These are phyloP conservation scores for Drosophila birchii DNA, from an alignment of 2,888 invertebrate species.

Conservation along the genomic window DNA sequence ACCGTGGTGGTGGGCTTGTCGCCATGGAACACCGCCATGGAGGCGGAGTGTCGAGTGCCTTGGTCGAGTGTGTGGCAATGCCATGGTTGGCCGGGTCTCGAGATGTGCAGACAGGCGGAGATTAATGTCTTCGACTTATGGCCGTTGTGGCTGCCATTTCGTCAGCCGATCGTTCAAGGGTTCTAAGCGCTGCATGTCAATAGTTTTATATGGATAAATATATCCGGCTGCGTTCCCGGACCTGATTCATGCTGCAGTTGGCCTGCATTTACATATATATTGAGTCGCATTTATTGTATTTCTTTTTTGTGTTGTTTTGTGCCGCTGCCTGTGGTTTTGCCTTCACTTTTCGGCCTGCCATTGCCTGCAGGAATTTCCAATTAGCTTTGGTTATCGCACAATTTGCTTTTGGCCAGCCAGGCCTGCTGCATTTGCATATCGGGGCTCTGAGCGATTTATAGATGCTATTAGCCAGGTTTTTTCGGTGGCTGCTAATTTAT, in stretches of 20 bases:
- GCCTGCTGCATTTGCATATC: slow-evolving; percentile 56
- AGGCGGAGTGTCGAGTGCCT: slow-evolving; percentile 36
- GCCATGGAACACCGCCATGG: slow-evolving; percentile 60
- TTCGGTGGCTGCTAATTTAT: slow-evolving; percentile 28
- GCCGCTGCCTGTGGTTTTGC: slow-evolving; percentile 4
- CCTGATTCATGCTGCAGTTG: slow-evolving; percentile 42
- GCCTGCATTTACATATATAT: slow-evolving; percentile 12
- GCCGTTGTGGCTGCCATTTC: slow-evolving; percentile 45
- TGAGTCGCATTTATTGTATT: slow-evolving; percentile 12
- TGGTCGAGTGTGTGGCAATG: slow-evolving; percentile 20
- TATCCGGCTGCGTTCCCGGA: slow-evolving; percentile 79
- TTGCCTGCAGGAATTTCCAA: slow-evolving; percentile 79
- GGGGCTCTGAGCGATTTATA: slow-evolving; percentile 40
- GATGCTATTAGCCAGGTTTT: slow-evolving; percentile 56
- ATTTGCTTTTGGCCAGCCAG: slow-evolving; percentile 52
- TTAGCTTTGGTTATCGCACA: slow-evolving; percentile 67
- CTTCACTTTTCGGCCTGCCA: slow-evolving; percentile 45
- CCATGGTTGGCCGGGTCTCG: slow-evolving; percentile 20
- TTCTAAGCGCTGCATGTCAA: slow-evolving; percentile 59
- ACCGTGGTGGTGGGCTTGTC: slow-evolving; percentile 73
- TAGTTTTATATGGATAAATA: slow-evolving; percentile 25
- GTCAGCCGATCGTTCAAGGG: slow-evolving; percentile 59
- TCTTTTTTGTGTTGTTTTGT: background rate
- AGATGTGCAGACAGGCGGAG: slow-evolving; percentile 45
- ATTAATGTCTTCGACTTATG: slow-evolving; percentile 47